Conservation (phyloP, 2,888 invertebrate species). For the Pollenia griseotomentosa region DNA sequence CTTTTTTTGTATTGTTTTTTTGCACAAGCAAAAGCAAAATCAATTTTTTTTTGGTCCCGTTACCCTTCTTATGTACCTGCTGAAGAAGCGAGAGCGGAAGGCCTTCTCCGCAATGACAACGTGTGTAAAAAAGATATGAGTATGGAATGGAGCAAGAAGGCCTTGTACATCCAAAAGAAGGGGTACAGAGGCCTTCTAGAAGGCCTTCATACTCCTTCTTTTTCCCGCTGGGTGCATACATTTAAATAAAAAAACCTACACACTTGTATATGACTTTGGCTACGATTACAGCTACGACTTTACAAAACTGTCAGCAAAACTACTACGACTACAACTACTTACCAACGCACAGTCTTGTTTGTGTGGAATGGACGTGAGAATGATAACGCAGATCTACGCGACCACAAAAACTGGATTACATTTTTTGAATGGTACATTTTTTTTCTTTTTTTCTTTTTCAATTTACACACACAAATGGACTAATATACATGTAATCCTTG, state of each 20-base stretch:
- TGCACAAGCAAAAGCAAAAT: no score
- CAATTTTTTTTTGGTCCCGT: no score
- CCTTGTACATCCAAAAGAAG: no score
- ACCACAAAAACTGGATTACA: not conserved
- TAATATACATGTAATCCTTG: conserved; percentile 49
- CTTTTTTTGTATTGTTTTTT: no score
- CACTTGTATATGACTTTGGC: conserved; percentile 30
- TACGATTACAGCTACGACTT: conserved; percentile 43
- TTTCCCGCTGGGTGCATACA: no score
- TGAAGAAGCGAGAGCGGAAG: no score
- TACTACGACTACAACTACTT: conserved; percentile 16
- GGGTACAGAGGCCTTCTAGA: no score
- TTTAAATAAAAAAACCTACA: not conserved
- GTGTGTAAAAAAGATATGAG: no score
- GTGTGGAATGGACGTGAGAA: conserved; percentile 12
- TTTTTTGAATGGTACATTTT: not conserved
- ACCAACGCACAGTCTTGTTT: conserved; percentile 2
- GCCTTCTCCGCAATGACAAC: no score
- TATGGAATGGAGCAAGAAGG: no score
- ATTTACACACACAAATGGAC: conserved; percentile 2
- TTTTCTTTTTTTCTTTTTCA: not conserved
- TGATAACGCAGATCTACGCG: conserved; percentile 18
- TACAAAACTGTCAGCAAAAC: conserved; percentile 35
- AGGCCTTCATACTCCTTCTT: no score
- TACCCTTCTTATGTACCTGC: no score